These are phyloP conservation scores for Muscidifurax raptorellus DNA, from an alignment of 1,140 invertebrate species.

Conservation along the genomic window DNA sequence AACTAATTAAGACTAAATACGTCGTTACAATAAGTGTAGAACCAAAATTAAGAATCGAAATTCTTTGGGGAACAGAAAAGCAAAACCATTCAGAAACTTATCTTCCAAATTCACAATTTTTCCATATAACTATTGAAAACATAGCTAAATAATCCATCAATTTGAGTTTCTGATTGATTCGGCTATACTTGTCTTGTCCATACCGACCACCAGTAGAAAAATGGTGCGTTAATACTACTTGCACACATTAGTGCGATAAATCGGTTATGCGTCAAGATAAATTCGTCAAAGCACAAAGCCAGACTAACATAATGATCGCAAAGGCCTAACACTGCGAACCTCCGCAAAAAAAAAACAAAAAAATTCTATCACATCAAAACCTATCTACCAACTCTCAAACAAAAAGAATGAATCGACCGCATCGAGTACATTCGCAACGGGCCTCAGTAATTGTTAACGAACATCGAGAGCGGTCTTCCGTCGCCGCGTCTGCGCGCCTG, in stretches of 20 bases:
- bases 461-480: conserved; percentile 66
- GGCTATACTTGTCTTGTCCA: neutral
- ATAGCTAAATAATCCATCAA: neutral
- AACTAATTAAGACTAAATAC: neutral
- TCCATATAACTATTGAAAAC: neutral
- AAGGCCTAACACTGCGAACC: neutral
- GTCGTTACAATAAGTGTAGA: neutral
- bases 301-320: neutral
- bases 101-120: neutral
- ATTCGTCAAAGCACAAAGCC: neutral
- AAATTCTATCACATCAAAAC: neutral
- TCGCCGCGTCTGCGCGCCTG: conserved; percentile 52
- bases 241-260: neutral
- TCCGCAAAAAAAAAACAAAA: neutral
- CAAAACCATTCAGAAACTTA: conserved; percentile 4
- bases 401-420: too few relatives aligned
- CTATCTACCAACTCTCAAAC: neutral
- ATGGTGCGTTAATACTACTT: neutral
- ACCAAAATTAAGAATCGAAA: neutral
- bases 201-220: neutral
- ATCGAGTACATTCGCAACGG: too few relatives aligned
- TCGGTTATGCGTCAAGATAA: neutral
- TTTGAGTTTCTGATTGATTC: neutral
- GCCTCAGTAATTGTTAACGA: conserved; percentile 63
- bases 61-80: neutral